Evolutionary conservation across 2,113 vertebrate species (phyloP).

Genomic region (Tamias sibiricus): DNA sequence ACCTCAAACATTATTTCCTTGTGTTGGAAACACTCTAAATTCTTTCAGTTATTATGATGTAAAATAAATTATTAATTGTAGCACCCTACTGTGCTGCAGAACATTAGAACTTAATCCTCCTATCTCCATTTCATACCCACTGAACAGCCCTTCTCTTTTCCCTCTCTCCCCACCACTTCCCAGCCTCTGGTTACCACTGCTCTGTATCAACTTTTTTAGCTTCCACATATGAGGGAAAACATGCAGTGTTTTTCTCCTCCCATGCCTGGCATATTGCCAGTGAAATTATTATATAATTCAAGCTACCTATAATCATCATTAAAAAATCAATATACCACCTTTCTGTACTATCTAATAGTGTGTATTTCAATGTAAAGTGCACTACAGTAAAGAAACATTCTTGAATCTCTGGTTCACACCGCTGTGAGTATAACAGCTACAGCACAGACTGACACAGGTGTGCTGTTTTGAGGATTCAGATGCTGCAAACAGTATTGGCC

Average conservation of each 20-base stretch:
- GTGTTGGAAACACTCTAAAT: background rate
- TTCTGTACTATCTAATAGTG: background rate
- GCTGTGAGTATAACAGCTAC: background rate
- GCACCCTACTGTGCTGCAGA: background rate
- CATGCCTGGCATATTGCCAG: background rate
- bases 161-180: fast-evolving
- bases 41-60: background rate
- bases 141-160: background rate
- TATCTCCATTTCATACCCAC: background rate
- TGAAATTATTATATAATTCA: background rate
- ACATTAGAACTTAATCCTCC: background rate
- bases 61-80: background rate
- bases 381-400: background rate
- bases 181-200: background rate
- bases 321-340: background rate
- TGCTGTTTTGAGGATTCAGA: background rate
- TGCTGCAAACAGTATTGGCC: background rate
- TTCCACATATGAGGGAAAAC: background rate
- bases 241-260: background rate
- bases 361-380: background rate
- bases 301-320: background rate
- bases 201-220: background rate
- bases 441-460: background rate
- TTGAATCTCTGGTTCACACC: background rate
- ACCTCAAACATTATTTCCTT: background rate